phyloP scores from a whole-genome alignment of 2,888 invertebrate species.

The Aphodius sticticus region DNA sequence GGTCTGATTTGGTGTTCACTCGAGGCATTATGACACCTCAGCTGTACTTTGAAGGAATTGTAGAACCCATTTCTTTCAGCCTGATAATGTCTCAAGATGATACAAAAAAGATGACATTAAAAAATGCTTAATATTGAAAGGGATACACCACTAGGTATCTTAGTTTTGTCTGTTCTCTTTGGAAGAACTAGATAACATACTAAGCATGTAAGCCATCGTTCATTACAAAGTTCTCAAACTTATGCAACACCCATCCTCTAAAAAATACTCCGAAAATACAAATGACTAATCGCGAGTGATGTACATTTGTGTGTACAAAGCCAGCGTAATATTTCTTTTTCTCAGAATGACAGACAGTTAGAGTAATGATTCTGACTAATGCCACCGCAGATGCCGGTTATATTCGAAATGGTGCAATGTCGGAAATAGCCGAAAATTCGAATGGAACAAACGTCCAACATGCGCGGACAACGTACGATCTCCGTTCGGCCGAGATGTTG shows the following conservation, averaged over 20 bases:
- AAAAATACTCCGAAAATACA: neutral
- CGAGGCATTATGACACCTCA: too few species aligned
- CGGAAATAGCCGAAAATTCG: neutral
- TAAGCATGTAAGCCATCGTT: too few species aligned
- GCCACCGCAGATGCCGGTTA: neutral
- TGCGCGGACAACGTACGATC: neutral
- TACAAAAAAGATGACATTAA: too few species aligned
- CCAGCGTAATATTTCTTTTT: neutral
- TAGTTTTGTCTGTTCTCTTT: too few species aligned
- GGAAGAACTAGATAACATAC: too few species aligned
- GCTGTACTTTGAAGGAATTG: too few species aligned
- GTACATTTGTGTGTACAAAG: neutral
- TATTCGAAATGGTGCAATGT: neutral
- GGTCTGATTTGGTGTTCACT: too few species aligned
- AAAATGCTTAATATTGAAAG: too few species aligned
- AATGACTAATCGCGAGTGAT: neutral
- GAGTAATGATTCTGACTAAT: conserved; percentile 4
- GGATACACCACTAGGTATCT: too few species aligned
- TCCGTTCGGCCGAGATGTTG: neutral
- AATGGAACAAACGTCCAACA: neutral
- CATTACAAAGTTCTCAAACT: too few species aligned
- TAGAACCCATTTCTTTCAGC: too few species aligned
- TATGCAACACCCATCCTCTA: neutral
- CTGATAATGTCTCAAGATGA: too few species aligned
- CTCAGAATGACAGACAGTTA: neutral